Conservation (phyloP, 2,113 vertebrate species). For the Odocoileus virginianus region DNA sequence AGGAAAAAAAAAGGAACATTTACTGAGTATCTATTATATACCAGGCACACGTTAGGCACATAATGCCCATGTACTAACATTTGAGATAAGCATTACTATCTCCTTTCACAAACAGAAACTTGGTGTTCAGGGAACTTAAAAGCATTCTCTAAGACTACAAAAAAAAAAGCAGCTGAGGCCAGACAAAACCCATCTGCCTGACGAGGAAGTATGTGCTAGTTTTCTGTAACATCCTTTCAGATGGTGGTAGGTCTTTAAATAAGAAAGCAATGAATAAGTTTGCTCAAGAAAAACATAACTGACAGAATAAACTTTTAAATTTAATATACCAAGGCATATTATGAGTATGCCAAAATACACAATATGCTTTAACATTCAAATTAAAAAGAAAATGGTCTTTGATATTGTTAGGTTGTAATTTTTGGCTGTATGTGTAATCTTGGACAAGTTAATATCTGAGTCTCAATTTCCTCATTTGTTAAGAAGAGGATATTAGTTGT, state of each 20-base stretch:
- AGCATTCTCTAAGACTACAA: neutral
- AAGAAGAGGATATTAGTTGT: neutral
- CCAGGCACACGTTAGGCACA: neutral
- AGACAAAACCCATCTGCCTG: neutral
- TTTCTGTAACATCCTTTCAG: neutral
- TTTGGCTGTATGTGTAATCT: neutral
- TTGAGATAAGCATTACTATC: neutral
- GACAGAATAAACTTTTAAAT: constrained; percentile 20
- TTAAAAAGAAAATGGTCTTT: constrained; percentile 21
- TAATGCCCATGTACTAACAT: neutral
- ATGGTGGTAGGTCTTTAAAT: neutral
- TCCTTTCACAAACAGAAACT: neutral
- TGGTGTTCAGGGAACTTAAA: neutral
- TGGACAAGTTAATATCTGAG: neutral
- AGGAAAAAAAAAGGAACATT: neutral
- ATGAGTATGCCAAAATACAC: neutral
- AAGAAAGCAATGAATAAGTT: neutral
- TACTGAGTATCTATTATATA: neutral
- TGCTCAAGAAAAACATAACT: neutral
- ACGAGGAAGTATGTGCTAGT: neutral
- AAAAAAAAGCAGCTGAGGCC: neutral
- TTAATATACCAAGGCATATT: constrained; percentile 1
- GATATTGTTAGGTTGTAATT: neutral
- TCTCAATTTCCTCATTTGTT: neutral
- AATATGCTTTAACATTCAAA: neutral